phyloP scores from a whole-genome alignment of 2,113 vertebrate genomes.

The Pitta sordida region DNA sequence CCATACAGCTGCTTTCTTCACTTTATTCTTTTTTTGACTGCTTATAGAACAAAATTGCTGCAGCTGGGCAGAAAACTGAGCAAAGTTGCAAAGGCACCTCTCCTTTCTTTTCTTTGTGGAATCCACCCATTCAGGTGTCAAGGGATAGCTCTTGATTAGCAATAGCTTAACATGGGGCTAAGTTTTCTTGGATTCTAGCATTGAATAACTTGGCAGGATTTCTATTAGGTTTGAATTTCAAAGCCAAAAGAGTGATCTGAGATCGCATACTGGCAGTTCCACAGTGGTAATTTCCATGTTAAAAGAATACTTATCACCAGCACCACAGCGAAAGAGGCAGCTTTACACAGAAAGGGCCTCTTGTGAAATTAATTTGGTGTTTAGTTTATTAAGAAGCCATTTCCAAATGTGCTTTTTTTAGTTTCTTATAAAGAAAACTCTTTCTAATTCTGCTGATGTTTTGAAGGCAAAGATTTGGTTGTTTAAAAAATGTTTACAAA shows the following conservation, averaged over 20 bases:
- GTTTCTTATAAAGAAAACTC: not conserved
- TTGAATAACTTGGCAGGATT: conserved; percentile 71
- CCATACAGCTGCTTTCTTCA: conserved; percentile 70
- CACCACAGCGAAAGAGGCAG: conserved; percentile 68
- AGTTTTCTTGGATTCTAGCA: conserved; percentile 68
- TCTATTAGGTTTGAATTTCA: conserved; percentile 73
- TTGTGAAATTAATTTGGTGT: conserved; percentile 72
- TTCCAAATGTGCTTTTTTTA: conserved; percentile 44
- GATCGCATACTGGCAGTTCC: conserved; percentile 72
- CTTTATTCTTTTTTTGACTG: conserved; percentile 64
- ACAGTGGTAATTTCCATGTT: conserved; percentile 74
- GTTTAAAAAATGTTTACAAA: not conserved
- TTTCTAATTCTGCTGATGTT: not conserved
- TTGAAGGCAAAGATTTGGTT: not conserved
- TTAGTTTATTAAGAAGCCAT: conserved; percentile 63
- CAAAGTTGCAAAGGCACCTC: conserved; percentile 54
- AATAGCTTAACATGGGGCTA: conserved; percentile 55
- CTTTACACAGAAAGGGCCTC: conserved; percentile 70
- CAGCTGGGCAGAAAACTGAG: conserved; percentile 62
- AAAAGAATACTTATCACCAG: conserved; percentile 73
- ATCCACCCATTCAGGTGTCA: conserved; percentile 54
- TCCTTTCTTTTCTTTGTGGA: conserved; percentile 43
- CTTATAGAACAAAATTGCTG: conserved; percentile 48
- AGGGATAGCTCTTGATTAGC: conserved; percentile 59
- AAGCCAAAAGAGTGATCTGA: conserved; percentile 76